Evolutionary conservation across 2,888 invertebrate species (phyloP), one percentile per base, ranked within the genome.

Genomic region (Carabus problematicus): DNA sequence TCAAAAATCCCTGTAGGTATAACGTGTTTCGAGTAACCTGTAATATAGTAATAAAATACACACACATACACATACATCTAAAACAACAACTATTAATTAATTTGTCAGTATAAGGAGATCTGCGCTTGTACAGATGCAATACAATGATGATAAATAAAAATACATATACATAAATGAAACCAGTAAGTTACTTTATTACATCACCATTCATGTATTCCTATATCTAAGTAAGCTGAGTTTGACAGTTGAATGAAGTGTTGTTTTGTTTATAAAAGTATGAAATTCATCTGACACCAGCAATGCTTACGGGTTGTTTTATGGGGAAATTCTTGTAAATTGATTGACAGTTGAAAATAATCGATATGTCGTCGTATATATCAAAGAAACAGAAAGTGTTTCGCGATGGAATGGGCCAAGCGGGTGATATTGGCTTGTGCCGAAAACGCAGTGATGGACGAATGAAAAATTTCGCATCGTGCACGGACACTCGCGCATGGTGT

Each of bases 401-500:
- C 54, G 73, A 74, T 12, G 29, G 29, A 2, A 2, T 29, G 29
- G 72, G 69, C 6, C 83, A 83, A 73, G 84, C 85, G 6, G 83
- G 83, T 72, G 85, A 85, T 58, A 74, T 82, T 47, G 71, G 68
- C 9, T 39, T 56, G 12, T 75, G 82, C 47, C 80, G 84, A 70
- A 84, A 84, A 70, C 72, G 80, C 56, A 81, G 81, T 72, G 87
- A 87, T 74, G 84, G 85, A 41, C 85, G 87, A 73, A 74, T 87
- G 58, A 87, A 87, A 77, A 82, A 82, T 0, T 86, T 86, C 73
- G 77, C 82, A 61, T 87, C 87, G 29, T 85, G 85, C 61, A 85
- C 85, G 3, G 87, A 87, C 76, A 81, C 84, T 6, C 79, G 87
- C 69, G 86, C 87, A 1, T 87, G 87, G 87, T 84, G 85, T 8